Percentiles rank a stretch among this genome's conserved stretches.
Conservation (phyloP, 2,888 invertebrate species). For the Chrysolina americana region DNA sequence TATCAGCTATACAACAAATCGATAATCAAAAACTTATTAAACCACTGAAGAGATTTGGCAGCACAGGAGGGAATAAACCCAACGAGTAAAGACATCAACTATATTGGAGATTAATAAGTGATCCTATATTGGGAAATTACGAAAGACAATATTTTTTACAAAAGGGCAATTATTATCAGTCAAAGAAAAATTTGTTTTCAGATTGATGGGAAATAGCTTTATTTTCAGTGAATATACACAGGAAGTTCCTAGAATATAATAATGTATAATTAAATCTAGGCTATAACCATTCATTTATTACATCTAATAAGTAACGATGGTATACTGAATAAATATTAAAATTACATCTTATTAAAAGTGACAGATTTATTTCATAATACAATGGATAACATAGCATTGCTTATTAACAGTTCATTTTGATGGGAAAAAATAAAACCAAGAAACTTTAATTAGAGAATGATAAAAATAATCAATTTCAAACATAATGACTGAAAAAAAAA, state of each 20-base stretch:
- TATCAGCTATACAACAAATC: no score
- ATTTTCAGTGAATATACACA: constrained; percentile 51
- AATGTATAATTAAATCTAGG: constrained; percentile 46
- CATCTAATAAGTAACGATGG: constrained; percentile 52
- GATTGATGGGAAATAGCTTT: constrained; percentile 46
- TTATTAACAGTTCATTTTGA: constrained; percentile 42
- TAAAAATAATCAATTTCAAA: constrained; percentile 22
- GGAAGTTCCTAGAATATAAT: constrained; percentile 34
- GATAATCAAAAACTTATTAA: no score
- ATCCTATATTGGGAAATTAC: no score
- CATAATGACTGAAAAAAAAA: constrained; percentile 7
- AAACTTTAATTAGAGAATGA: constrained; percentile 26
- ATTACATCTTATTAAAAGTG: constrained; percentile 54
- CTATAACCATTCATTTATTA: constrained; percentile 51
- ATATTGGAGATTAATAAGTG: no score
- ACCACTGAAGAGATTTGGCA: no score
- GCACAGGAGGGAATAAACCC: no score
- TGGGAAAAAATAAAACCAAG: constrained; percentile 21
- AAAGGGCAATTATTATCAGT: no score
- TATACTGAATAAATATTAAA: constrained; percentile 58
- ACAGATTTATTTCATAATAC: constrained; percentile 40
- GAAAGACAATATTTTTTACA: no score
- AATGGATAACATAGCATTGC: constrained; percentile 46
- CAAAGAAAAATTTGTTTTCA: not conserved
- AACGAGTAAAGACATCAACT: no score